Evolutionary conservation across 2,888 invertebrate genomes (phyloP).

Genomic region (Euplagia quadripunctaria): DNA sequence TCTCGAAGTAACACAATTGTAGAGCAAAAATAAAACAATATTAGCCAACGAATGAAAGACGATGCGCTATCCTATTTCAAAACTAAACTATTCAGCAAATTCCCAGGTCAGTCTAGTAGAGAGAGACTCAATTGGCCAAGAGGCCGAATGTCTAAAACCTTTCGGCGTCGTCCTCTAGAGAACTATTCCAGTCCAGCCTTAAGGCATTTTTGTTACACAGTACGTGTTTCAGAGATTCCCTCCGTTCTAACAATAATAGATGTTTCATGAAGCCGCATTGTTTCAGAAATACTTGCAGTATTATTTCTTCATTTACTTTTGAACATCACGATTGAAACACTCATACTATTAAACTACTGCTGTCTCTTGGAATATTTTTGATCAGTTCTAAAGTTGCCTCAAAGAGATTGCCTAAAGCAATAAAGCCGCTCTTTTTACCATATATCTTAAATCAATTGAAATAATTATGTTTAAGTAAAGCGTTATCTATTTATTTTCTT

Average conservation of each 20-base stretch:
- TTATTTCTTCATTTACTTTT: background rate
- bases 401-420: too few species aligned
- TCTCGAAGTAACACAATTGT: background rate
- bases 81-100: conserved; percentile 20
- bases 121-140: conserved; percentile 24
- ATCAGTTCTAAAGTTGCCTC: too few species aligned
- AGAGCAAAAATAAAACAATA: background rate
- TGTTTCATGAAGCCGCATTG: background rate
- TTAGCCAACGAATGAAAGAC: background rate
- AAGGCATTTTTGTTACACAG: conserved; percentile 33
- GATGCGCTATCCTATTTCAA: background rate
- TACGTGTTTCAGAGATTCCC: conserved; percentile 21
- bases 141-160: conserved; percentile 30
- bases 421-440: too few species aligned
- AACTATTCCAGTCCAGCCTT: conserved; percentile 31
- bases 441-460: too few species aligned
- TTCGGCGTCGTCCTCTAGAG: conserved; percentile 40
- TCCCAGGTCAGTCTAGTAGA: conserved; percentile 17
- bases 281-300: background rate
- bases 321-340: too few species aligned
- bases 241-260: conserved; percentile 1
- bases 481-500: too few species aligned
- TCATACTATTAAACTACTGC: too few species aligned
- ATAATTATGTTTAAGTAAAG: too few species aligned
- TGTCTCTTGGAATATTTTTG: too few species aligned